Percentiles rank a stretch among this genome's conserved stretches.
Conservation (phyloP, 2,113 vertebrate species). For the Alexandromys fortis region DNA sequence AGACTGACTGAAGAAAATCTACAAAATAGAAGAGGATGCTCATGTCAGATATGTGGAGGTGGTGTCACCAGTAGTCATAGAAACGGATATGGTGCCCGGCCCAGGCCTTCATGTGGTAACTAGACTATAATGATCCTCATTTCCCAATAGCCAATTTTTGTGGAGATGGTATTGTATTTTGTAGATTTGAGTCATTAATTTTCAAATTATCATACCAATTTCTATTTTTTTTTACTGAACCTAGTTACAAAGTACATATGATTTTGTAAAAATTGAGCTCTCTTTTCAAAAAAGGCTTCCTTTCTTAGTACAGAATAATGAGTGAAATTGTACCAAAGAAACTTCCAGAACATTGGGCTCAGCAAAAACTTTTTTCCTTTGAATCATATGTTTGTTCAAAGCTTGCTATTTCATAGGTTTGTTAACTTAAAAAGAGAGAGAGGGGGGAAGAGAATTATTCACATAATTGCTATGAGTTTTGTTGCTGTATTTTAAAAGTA, state of each 20-base stretch:
- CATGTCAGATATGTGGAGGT: background rate
- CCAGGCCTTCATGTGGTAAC: background rate
- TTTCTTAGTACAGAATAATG: conserved; percentile 37
- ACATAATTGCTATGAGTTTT: conserved; percentile 58
- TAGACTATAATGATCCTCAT: background rate
- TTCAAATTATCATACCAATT: conserved; percentile 47
- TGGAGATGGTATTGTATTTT: conserved; percentile 10
- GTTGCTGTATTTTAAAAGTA: background rate
- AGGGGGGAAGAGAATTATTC: conserved; percentile 2
- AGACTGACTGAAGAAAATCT: background rate
- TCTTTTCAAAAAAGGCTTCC: conserved; percentile 6
- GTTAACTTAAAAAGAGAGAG: conserved; percentile 46
- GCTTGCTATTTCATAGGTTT: conserved; percentile 37
- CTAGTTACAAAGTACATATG: conserved; percentile 19
- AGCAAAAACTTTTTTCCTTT: conserved; percentile 41
- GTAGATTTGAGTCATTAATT: conserved; percentile 28
- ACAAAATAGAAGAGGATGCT: conserved; percentile 23
- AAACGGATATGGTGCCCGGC: background rate
- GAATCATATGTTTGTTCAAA: background rate
- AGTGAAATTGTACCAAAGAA: conserved; percentile 25
- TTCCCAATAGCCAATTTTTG: conserved; percentile 8
- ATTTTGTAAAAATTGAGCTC: conserved; percentile 26
- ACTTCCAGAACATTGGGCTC: background rate
- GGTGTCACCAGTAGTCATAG: background rate
- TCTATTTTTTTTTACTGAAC: conserved; percentile 19